Evolutionary conservation across 30 jellyfish, hydroid and myxozoan species (phyloP), one percentile per base, ranked within the genome.

Genomic region (Hydractinia symbiolongicarpus): DNA sequence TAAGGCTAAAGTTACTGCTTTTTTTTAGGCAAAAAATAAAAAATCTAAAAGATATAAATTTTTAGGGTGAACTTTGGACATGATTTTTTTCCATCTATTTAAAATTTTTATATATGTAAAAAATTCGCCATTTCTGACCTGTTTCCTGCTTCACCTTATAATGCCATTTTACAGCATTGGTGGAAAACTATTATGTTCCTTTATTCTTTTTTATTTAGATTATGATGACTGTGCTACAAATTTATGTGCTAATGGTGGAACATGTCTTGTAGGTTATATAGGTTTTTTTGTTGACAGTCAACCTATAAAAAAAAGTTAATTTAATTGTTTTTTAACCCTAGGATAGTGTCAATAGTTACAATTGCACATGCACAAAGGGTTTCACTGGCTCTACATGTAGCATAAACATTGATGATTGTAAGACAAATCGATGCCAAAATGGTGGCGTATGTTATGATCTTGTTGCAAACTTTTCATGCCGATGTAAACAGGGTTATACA

Each of bases 391-490:
- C n/a, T 9, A 44, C 9, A 6, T 79, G 87, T 68, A 50, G 53
- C 21, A 79, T 15, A 19, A 95, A 93, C 54, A 88, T 88, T 20
- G 90, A 93, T 58, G 96, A 93, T 76, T 93, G 99, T 55, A 88
- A 76, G 50, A 61, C 61, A 56, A 84, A 87, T 72, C 66, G 60
- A 21, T 93, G 99, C 83, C 94, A 69, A 56, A 87, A 87, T 55
- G 96, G 96, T 49, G 95, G 95, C 53, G 84, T 94, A 5, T 93
- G 99, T 81, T 62, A 83, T 53, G 95, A 93, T 81, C 82, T 81
- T 20, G 87, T 13, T 4, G 74, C 96, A 44, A 67, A 87, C n/a
- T 87, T 84, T 89, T 75, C 79, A 44, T 93, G 96, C 76, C 40
- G 74, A 20, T 93, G 98, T 75, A 79, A 84, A 50, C 64, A 83